Conservation (phyloP, 2,888 invertebrate genomes). For the Eupithecia dodoneata region DNA sequence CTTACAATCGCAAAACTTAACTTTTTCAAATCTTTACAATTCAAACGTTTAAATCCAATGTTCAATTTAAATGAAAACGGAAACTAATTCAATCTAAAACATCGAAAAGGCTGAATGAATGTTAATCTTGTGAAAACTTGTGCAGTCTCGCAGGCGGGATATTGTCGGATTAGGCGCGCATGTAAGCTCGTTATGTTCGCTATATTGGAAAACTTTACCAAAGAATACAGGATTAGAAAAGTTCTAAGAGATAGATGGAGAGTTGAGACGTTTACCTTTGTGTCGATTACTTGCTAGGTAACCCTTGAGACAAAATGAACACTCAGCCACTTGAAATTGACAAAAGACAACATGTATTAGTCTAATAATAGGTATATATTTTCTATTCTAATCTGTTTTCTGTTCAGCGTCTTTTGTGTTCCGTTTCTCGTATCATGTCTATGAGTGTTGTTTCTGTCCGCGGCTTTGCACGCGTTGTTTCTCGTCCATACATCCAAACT, state of each 20-base stretch:
- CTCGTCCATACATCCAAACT: no score
- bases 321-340: neutral
- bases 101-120: constrained; percentile 50
- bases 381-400: no score
- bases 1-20: neutral
- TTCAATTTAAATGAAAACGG: constrained; percentile 13
- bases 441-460: no score
- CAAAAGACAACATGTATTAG: neutral
- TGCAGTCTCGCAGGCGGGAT: constrained; percentile 51
- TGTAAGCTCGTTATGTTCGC: constrained; percentile 70
- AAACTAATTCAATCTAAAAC: constrained; percentile 15
- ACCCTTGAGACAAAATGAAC: neutral
- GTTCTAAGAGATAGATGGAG: constrained; percentile 58
- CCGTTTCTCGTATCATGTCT: no score
- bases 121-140: constrained; percentile 54
- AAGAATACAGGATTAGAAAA: constrained; percentile 76
- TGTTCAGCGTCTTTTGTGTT: no score
- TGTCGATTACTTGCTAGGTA: constrained; percentile 34
- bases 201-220: constrained; percentile 74
- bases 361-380: no score
- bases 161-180: constrained; percentile 62
- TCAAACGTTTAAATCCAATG: neutral
- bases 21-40: neutral
- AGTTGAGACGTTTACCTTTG: constrained; percentile 52
- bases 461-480: no score